A percentile compares a stretch with the other conserved stretches of the same genome.
These are phyloP conservation scores for Spatulosminthurus flaviceps DNA, from an alignment of 2,888 invertebrate genomes.

Conservation along the genomic window DNA sequence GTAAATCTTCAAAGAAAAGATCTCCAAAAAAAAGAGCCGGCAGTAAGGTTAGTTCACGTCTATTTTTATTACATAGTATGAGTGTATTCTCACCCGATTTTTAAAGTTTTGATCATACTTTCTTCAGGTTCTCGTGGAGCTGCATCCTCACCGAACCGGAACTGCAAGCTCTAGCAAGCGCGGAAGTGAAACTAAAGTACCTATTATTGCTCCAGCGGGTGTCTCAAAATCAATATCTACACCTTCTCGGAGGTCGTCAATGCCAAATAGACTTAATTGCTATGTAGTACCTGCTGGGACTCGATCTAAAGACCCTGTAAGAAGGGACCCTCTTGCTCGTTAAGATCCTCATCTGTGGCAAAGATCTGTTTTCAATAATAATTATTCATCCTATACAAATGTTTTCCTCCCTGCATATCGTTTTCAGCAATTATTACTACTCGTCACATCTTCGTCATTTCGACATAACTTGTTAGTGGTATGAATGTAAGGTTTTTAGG, in stretches of 20 bases:
- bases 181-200: constrained; percentile 30
- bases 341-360: constrained; percentile 10
- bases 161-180: constrained; percentile 18
- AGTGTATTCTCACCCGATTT: too few species aligned
- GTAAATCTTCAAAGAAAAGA: constrained; percentile 34
- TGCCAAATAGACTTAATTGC: constrained; percentile 44
- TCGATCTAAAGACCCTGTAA: constrained; percentile 22
- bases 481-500: too few species aligned
- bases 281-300: constrained; percentile 38
- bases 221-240: neutral
- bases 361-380: neutral
- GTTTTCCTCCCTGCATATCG: too few species aligned
- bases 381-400: too few species aligned
- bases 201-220: neutral
- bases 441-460: too few species aligned
- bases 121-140: constrained; percentile 37
- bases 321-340: constrained; percentile 40
- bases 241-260: constrained; percentile 42
- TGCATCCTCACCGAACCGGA: constrained; percentile 37
- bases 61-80: too few species aligned
- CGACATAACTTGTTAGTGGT: too few species aligned
- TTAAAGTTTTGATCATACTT: neutral
- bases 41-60: constrained; percentile 37
- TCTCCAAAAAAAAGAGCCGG: constrained; percentile 36
- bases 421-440: too few species aligned